Evolutionary conservation across 2,888 invertebrate genomes (phyloP).

Genomic region (Leptopterna dolabrata): DNA sequence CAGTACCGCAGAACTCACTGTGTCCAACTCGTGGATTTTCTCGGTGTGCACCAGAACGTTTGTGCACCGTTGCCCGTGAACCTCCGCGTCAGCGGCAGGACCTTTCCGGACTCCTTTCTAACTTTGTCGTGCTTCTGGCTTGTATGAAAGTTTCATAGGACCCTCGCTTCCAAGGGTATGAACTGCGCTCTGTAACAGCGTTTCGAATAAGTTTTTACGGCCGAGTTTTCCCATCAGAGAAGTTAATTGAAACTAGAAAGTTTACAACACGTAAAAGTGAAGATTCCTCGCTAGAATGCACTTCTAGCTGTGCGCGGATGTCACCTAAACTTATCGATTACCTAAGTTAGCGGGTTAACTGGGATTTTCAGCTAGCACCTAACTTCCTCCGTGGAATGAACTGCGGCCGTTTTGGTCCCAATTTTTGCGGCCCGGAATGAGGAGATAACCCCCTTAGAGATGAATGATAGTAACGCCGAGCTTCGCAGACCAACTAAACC

Average conservation of each 20-base stretch:
- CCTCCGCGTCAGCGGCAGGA: not conserved
- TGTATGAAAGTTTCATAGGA: not conserved
- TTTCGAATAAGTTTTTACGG: constrained; percentile 28
- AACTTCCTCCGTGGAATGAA: too few species aligned
- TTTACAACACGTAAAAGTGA: constrained; percentile 21
- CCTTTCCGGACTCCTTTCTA: not conserved
- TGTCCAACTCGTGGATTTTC: not conserved
- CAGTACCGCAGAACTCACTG: not conserved
- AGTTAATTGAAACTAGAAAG: constrained; percentile 34
- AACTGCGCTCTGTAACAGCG: not conserved
- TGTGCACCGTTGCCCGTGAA: not conserved
- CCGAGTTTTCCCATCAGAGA: constrained; percentile 22
- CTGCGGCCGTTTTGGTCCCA: too few species aligned
- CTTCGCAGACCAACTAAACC: too few species aligned
- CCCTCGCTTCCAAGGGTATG: not conserved
- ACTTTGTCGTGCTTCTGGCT: not conserved
- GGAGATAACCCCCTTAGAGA: too few species aligned
- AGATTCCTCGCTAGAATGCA: not conserved
- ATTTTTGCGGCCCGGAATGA: too few species aligned
- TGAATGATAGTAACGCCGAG: too few species aligned
- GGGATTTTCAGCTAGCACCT: too few species aligned
- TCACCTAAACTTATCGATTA: not conserved
- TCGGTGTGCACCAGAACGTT: not conserved
- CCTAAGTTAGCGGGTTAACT: too few species aligned
- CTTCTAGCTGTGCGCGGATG: not conserved